Percentiles rank a stretch among this genome's conserved stretches.
Conservation (phyloP, 2,888 invertebrate genomes). For the Thereva nobilitata region DNA sequence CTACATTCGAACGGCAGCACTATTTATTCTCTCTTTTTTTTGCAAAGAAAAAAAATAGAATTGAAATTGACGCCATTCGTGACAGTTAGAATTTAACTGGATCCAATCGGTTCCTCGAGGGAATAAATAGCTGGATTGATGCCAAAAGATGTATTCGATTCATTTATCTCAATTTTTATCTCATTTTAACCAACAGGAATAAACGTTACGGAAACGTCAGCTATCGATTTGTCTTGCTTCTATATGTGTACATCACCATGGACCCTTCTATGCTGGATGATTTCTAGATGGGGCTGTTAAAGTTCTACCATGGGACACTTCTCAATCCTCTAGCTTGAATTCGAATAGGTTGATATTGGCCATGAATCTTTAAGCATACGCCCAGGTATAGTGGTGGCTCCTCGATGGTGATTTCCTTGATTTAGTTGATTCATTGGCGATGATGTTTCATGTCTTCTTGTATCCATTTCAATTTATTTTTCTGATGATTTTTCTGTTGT, state of each 20-base stretch:
- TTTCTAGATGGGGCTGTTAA: constrained; percentile 48
- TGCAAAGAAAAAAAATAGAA: not conserved
- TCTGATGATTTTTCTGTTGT: no score
- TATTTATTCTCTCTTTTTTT: no score
- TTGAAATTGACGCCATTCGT: not conserved
- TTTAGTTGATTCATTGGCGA: no score
- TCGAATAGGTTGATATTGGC: constrained; percentile 44
- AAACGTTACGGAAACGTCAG: constrained; percentile 51
- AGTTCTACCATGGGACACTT: constrained; percentile 49
- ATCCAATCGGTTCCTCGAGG: constrained; percentile 7
- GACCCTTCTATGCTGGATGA: constrained; percentile 45
- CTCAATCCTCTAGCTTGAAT: constrained; percentile 47
- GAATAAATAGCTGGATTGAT: constrained; percentile 7
- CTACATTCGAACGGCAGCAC: no score
- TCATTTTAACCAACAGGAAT: constrained; percentile 45
- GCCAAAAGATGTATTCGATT: constrained; percentile 10
- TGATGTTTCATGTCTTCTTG: no score
- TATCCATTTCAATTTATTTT: no score
- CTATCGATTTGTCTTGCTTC: constrained; percentile 53
- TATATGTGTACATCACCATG: constrained; percentile 51
- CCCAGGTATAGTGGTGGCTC: constrained; percentile 21
- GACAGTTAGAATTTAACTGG: constrained; percentile 12
- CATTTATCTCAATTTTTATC: constrained; percentile 31
- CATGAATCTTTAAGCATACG: constrained; percentile 39
- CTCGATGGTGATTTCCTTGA: not conserved